Conservation (phyloP, 2,113 vertebrate species). For the Pontoporia blainvillei region DNA sequence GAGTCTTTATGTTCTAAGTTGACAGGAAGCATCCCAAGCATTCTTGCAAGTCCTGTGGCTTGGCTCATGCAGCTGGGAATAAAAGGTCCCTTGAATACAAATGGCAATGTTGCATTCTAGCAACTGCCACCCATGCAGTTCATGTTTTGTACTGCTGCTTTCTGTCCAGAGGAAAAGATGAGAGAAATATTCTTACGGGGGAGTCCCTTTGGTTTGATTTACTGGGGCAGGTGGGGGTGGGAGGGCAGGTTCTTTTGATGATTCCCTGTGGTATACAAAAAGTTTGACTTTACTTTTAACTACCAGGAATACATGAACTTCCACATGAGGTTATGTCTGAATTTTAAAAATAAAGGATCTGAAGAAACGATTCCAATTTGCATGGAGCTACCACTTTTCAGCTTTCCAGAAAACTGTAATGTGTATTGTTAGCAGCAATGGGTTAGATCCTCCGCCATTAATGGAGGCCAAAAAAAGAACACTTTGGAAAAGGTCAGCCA, state of each 20-base stretch:
- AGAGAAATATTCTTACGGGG: constrained; percentile 29
- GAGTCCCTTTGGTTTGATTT: constrained; percentile 2
- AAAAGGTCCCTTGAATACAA: constrained; percentile 57
- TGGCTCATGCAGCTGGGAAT: constrained; percentile 58
- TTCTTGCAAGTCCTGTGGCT: constrained; percentile 59
- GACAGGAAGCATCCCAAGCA: constrained; percentile 51
- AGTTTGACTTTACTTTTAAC: constrained; percentile 34
- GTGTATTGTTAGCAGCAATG: neutral
- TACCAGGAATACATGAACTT: neutral
- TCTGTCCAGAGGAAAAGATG: neutral
- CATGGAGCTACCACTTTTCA: neutral
- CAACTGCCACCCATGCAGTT: constrained; percentile 2
- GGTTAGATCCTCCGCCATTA: constrained; percentile 10
- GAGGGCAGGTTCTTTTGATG: neutral
- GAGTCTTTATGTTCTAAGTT: constrained; percentile 38
- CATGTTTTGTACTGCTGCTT: neutral
- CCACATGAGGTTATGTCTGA: neutral
- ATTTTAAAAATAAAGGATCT: constrained; percentile 4
- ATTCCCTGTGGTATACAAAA: neutral
- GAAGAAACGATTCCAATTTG: neutral
- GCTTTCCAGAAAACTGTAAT: neutral
- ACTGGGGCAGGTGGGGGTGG: neutral
- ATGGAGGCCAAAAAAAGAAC: constrained; percentile 27
- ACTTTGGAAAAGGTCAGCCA: constrained; percentile 57
- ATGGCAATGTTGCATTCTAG: neutral